Percentiles rank a stretch among this genome's conserved stretches.
Conservation (phyloP, 2,888 invertebrate genomes). For the Drosophila subsilvestris region DNA sequence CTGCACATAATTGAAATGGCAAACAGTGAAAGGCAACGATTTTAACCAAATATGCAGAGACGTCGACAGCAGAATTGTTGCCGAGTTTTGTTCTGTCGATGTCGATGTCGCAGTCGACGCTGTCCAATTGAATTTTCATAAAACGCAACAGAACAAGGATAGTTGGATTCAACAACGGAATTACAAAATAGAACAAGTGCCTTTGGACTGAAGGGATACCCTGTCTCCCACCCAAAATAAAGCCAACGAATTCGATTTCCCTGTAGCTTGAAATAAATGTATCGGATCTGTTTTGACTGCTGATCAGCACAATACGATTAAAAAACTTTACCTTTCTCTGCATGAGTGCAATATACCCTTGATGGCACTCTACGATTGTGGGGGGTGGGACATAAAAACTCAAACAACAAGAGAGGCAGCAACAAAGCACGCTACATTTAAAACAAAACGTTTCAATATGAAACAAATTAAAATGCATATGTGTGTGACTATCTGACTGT, state of each 20-base stretch:
- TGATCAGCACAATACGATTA: no score
- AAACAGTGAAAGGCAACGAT: conserved; percentile 79
- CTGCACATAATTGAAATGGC: conserved; percentile 80
- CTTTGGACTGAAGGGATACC: not conserved
- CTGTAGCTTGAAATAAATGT: no score
- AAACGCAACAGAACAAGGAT: conserved; percentile 56
- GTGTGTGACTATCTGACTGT: conserved; percentile 25
- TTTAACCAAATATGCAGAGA: conserved; percentile 70
- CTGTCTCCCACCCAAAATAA: not conserved
- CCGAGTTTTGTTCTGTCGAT: conserved; percentile 32
- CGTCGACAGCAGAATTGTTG: conserved; percentile 6
- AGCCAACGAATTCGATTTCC: no score
- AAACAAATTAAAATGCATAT: conserved; percentile 76
- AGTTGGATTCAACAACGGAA: conserved; percentile 48
- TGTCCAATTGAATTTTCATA: conserved; percentile 76
- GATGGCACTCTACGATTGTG: not conserved
- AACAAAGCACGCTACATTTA: conserved; percentile 67
- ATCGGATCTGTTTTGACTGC: no score
- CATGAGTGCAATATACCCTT: not conserved
- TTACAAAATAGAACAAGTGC: conserved; percentile 28
- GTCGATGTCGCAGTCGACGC: conserved; percentile 46
- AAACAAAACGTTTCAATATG: conserved; percentile 77
- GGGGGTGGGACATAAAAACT: conserved; percentile 27
- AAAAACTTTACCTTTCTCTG: not conserved
- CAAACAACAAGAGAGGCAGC: conserved; percentile 34